phyloP scores from a whole-genome alignment of 2,113 vertebrate species.

The Lepus timidus region DNA sequence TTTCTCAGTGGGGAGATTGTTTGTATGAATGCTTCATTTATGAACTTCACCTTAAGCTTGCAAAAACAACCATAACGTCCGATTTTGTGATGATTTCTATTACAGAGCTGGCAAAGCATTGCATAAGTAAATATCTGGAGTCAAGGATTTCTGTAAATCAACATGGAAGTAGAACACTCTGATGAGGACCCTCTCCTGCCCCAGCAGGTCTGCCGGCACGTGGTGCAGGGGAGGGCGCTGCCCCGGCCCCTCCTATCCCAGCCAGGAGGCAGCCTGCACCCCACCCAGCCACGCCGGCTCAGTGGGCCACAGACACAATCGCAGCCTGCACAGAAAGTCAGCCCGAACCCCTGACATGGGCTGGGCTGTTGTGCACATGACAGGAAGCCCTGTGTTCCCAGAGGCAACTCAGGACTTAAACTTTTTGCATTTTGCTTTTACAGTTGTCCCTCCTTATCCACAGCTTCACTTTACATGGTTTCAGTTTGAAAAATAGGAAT shows the following conservation, averaged over 20 bases:
- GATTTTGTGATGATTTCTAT: neutral
- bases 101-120: neutral
- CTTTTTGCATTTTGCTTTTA: neutral
- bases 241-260: neutral
- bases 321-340: no score
- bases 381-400: neutral
- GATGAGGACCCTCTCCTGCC: neutral
- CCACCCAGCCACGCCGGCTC: neutral
- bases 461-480: neutral
- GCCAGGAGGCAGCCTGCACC: neutral
- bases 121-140: neutral
- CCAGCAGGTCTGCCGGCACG: accelerated
- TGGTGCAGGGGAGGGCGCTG: neutral
- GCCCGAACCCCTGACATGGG: no score
- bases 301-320: no score
- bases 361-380: no score
- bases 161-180: neutral
- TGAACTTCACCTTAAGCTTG: neutral
- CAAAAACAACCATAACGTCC: neutral
- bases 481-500: neutral
- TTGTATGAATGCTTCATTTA: neutral
- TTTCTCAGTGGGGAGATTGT: neutral
- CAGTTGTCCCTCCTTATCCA: no score
- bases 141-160: slow-evolving; percentile 14
- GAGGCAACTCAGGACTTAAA: neutral